These are phyloP conservation scores for Spodoptera picta DNA, from an alignment of 2,888 invertebrate genomes.

Conservation along the genomic window DNA sequence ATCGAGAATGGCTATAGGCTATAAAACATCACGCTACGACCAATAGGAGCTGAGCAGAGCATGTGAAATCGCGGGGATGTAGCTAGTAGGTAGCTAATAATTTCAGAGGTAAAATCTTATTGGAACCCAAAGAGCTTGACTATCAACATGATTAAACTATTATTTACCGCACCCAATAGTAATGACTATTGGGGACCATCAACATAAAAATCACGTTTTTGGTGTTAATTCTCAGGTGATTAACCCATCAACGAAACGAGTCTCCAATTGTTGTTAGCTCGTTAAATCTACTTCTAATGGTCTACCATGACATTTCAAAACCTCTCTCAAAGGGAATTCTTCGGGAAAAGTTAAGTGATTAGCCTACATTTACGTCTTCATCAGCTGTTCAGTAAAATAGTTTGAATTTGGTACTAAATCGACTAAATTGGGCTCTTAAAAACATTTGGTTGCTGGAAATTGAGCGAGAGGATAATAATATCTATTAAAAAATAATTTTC, in stretches of 20 bases:
- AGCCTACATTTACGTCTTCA: constrained; percentile 43
- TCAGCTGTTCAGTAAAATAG: constrained; percentile 36
- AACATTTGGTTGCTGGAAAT: constrained; percentile 28
- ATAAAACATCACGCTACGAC: no score
- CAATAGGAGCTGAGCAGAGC: no score
- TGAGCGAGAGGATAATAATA: background rate
- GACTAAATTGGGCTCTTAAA: constrained; percentile 41
- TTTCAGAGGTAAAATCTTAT: no score
- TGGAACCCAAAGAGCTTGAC: no score
- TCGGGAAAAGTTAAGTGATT: constrained; percentile 58
- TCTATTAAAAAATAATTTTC: no score
- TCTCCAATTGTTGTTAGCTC: constrained; percentile 42
- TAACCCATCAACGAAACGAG: constrained; percentile 36
- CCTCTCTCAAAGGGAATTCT: constrained; percentile 46
- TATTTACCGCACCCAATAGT: background rate
- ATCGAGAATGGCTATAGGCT: no score
- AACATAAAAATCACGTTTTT: constrained; percentile 28
- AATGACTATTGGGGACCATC: no score
- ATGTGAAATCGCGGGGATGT: no score
- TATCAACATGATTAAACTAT: no score
- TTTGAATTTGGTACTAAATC: constrained; percentile 34
- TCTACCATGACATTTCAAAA: constrained; percentile 50
- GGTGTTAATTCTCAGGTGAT: constrained; percentile 38
- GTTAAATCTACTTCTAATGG: constrained; percentile 48
- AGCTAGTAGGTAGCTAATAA: no score